Evolutionary conservation across 2,113 vertebrate species (phyloP).

Genomic region (Megaptera novaeangliae): DNA sequence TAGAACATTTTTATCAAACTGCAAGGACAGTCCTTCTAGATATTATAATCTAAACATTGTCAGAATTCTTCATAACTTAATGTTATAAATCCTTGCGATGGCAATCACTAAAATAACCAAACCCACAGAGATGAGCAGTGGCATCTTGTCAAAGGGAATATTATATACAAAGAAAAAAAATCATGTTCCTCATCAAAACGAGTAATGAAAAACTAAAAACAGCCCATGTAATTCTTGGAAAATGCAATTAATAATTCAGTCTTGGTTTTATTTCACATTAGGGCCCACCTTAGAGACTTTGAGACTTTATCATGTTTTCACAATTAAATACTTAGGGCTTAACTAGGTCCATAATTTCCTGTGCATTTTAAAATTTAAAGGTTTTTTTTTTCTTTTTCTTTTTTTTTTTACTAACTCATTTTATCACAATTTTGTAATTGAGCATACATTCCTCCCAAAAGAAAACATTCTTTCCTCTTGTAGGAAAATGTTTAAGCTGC

Average conservation of each 20-base stretch:
- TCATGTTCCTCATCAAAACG: not conserved
- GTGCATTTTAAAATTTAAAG: not conserved
- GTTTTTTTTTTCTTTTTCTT: not conserved
- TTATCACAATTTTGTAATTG: not conserved
- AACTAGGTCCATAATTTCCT: not conserved
- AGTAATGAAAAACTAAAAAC: not conserved
- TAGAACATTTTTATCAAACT: slow-evolving; percentile 38
- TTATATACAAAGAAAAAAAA: not conserved
- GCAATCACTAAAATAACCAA: not conserved
- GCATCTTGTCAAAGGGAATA: not conserved
- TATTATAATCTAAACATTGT: slow-evolving; percentile 24
- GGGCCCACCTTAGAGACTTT: not conserved
- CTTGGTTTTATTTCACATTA: not conserved
- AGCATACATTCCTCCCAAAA: not conserved
- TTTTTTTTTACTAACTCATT: not conserved
- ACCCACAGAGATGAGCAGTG: not conserved
- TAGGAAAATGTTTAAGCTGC: not conserved
- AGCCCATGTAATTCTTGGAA: not conserved
- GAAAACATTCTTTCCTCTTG: not conserved
- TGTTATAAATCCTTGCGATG: not conserved
- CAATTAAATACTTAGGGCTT: not conserved
- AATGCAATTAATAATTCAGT: not conserved
- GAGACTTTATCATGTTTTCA: not conserved
- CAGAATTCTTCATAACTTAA: slow-evolving; percentile 4
- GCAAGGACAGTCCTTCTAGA: not conserved